phyloP scores from a whole-genome alignment of 2,797 vertebrate genomes.

The Lates japonicus region DNA sequence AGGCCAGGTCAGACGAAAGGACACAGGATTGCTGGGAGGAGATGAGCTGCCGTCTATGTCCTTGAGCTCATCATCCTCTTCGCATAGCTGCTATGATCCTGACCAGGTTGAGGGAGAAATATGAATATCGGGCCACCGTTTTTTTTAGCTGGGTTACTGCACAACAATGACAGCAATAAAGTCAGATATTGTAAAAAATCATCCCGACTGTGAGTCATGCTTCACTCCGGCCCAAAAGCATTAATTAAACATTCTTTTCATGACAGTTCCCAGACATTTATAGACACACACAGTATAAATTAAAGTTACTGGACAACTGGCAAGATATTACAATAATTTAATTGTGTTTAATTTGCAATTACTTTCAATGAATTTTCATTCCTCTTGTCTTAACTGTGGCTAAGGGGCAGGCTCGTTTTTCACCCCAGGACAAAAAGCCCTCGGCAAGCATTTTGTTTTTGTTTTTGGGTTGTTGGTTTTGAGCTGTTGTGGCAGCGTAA shows the following conservation, averaged over 20 bases:
- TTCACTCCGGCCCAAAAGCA: neutral
- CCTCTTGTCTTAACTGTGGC: slow-evolving; percentile 22
- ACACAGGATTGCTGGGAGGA: slow-evolving; percentile 91
- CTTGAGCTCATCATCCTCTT: slow-evolving; percentile 95
- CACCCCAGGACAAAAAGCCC: slow-evolving; percentile 9
- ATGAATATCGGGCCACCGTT: neutral
- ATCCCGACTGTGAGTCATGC: neutral
- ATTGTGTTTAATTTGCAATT: neutral
- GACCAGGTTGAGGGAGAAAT: slow-evolving; percentile 83
- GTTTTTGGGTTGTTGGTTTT: neutral
- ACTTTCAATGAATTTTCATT: slow-evolving; percentile 21
- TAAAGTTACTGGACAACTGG: slow-evolving; percentile 13
- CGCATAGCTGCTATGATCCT: slow-evolving; percentile 93
- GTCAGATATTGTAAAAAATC: neutral
- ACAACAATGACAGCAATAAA: neutral
- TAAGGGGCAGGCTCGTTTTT: slow-evolving; percentile 23
- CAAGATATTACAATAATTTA: slow-evolving; percentile 5
- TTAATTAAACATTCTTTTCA: slow-evolving; percentile 1
- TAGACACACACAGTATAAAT: neutral
- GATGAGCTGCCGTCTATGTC: slow-evolving; percentile 95
- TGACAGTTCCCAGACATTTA: slow-evolving; percentile 19
- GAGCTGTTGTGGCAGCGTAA: slow-evolving; percentile 16
- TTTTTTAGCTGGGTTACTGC: neutral
- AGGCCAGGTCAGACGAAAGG: slow-evolving; percentile 92
- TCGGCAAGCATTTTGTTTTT: slow-evolving; percentile 19